These are phyloP conservation scores for Gobio gobio DNA, from an alignment of 2,113 vertebrate genomes.

Conservation along the genomic window DNA sequence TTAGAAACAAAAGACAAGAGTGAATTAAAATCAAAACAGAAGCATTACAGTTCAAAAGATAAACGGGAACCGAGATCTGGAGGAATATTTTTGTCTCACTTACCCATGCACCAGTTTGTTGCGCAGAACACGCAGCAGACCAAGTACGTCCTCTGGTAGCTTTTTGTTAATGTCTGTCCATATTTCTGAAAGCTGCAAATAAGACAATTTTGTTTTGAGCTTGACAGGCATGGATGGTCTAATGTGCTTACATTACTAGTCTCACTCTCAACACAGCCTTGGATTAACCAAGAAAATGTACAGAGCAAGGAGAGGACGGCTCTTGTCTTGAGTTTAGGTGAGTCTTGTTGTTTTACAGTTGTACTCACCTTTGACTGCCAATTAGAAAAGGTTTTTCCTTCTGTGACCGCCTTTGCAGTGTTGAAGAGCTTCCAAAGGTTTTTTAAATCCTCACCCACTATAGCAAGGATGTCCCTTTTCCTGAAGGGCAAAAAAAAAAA, in stretches of 20 bases:
- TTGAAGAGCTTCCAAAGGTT: background rate
- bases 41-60: background rate
- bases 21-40: background rate
- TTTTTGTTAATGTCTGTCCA: background rate
- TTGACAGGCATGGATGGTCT: background rate
- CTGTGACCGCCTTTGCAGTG: background rate
- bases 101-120: conserved; percentile 31
- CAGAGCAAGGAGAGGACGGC: background rate
- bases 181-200: conserved; percentile 12
- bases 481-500: background rate
- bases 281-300: background rate
- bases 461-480: background rate
- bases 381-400: background rate
- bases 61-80: background rate
- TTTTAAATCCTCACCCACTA: background rate
- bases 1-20: background rate
- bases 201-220: background rate
- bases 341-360: background rate
- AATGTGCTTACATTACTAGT: background rate
- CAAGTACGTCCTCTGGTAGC: background rate
- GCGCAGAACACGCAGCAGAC: conserved; percentile 28
- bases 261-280: background rate
- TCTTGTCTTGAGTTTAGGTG: background rate
- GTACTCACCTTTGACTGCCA: conserved; percentile 12
- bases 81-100: background rate